Evolutionary conservation across 2,797 vertebrate species (phyloP).

Genomic region (Hapalemur alaotrensis): DNA sequence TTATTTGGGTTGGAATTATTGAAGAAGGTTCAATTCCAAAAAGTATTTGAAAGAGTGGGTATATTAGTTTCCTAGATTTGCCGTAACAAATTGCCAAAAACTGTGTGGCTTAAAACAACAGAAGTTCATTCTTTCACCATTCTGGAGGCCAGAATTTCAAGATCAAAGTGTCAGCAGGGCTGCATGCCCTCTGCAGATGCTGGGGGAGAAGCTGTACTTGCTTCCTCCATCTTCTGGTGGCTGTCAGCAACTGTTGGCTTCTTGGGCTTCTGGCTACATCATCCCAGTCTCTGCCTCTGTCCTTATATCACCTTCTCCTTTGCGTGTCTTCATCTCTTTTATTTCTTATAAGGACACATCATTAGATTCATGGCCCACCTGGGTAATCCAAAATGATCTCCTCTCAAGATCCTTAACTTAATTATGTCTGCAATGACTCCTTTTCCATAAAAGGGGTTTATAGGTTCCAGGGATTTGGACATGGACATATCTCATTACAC

Average conservation of each 20-base stretch:
- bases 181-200: fast-evolving
- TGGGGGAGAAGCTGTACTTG: neutral
- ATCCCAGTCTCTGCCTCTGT: neutral
- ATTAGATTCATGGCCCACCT: neutral
- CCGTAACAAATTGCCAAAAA: neutral
- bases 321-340: neutral
- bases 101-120: neutral
- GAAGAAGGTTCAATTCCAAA: neutral
- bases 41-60: neutral
- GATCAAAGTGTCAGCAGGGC: neutral
- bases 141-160: neutral
- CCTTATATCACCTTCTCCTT: no score
- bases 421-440: neutral
- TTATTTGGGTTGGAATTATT: slow-evolving; percentile 15
- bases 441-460: neutral
- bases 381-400: neutral
- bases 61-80: neutral
- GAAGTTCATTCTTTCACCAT: neutral
- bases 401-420: neutral
- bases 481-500: neutral
- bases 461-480: neutral
- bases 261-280: neutral
- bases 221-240: neutral
- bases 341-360: neutral
- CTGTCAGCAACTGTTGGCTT: neutral